Conservation (phyloP, 2,113 vertebrate species). For the Accipiter cooperii region DNA sequence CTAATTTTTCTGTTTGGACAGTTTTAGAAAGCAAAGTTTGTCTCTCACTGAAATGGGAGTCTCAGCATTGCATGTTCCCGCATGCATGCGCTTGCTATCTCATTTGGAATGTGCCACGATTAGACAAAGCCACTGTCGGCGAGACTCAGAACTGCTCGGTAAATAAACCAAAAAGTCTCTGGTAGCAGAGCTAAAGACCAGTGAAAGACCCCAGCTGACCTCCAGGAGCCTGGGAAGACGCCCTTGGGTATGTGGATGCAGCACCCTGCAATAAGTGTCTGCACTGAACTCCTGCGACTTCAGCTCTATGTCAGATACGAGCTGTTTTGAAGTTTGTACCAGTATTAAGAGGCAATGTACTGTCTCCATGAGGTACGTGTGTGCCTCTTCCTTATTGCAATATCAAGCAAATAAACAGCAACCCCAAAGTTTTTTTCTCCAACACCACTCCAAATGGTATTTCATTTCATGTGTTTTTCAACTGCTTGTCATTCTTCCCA, state of each 20-base stretch:
- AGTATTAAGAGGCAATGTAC: background rate
- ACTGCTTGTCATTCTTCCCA: background rate
- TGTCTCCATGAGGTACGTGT: background rate
- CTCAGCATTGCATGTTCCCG: background rate
- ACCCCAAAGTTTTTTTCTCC: background rate
- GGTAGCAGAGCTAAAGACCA: background rate
- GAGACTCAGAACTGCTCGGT: background rate
- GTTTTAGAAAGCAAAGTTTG: background rate
- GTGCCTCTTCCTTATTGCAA: background rate
- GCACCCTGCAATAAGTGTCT: background rate
- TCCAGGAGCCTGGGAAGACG: background rate
- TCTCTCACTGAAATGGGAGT: background rate
- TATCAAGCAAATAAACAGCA: background rate
- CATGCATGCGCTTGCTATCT: background rate
- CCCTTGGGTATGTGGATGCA: background rate
- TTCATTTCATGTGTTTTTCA: background rate
- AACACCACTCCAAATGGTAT: background rate
- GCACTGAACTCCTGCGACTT: accelerated
- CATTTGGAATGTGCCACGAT: background rate
- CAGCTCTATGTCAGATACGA: background rate
- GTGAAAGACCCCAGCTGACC: background rate
- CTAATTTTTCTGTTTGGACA: background rate
- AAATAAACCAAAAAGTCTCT: background rate
- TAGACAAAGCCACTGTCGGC: background rate
- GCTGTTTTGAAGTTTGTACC: background rate